Evolutionary conservation across 2,797 vertebrate genomes (phyloP), one percentile per base, ranked within the genome.

Genomic region (Sebastes nivosus): DNA sequence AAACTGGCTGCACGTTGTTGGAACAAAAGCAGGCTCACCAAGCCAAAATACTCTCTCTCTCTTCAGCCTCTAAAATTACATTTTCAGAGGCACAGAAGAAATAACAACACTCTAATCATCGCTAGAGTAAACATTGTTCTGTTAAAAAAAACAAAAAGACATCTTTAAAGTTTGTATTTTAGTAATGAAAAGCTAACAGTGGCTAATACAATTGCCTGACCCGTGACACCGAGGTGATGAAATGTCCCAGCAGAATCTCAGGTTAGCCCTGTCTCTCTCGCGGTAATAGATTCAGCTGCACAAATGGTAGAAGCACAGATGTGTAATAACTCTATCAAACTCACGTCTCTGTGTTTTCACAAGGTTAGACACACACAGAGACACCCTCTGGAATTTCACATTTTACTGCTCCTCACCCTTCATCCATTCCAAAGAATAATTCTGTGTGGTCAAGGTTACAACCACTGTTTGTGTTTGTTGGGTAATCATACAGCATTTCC

Each of bases 181-280:
- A 92, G 94, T 95, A 94, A 96, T 96, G 93, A 96, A 96, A 96
- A 92, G 89, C 93, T 96, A 96, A 95, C 95, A 95, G 71, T 63
- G 84, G 86, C 88, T 90, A 84, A 81, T 20, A 90, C 87, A 91
- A 94, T 94, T 94, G 90, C 84, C 90, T 93, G 94, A 95, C 94
- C 94, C 74, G 70, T 91, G 91, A 89, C 91, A 79, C 72, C 0
- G 79, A 80, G 87, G 94, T 93, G 93, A 95, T 94, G 91, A 93
- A 86, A 95, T 71, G 92, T 94, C 93, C 91, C 86, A 68, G 54
- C 84, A 85, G 92, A 92, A 93, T 90, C 91, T 75, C 80, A 64
- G 87, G 89, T 85, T 83, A 80, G 92, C 86, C 86, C 66, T 22
- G 87, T 85, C 89, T 89, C 87, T 71, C 83, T 82, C 77, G 3